phyloP scores from a whole-genome alignment of 2,113 vertebrate genomes.

The Ardeotis arabs region DNA sequence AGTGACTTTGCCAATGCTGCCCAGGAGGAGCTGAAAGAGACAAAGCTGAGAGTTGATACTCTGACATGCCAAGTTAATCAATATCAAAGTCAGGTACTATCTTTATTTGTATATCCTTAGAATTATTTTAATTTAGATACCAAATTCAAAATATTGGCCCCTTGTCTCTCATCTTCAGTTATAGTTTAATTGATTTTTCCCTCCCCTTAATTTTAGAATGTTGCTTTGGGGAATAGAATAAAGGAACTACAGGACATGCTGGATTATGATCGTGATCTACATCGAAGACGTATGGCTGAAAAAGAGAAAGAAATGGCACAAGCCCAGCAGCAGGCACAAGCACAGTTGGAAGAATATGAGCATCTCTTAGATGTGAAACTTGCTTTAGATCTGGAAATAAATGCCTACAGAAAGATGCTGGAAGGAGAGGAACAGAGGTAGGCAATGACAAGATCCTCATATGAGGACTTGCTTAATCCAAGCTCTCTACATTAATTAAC shows the following conservation, averaged over 20 bases:
- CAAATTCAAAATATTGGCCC: neutral
- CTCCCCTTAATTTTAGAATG: constrained; percentile 67
- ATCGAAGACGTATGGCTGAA: constrained; percentile 71
- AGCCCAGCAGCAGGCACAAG: constrained; percentile 71
- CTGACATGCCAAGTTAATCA: constrained; percentile 75
- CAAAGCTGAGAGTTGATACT: constrained; percentile 70
- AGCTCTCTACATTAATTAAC: neutral
- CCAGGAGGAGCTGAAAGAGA: constrained; percentile 76
- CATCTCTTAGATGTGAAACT: constrained; percentile 84
- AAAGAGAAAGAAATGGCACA: constrained; percentile 80
- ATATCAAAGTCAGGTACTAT: constrained; percentile 77
- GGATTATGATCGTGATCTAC: constrained; percentile 72
- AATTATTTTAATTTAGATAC: neutral
- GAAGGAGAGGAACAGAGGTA: constrained; percentile 89
- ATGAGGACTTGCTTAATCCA: neutral
- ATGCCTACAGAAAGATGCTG: constrained; percentile 86
- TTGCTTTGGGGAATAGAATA: constrained; percentile 68
- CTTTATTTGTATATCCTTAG: neutral
- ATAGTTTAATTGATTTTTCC: neutral
- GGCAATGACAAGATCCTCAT: neutral
- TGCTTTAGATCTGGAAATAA: constrained; percentile 89
- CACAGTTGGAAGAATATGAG: constrained; percentile 83
- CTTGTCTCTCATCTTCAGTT: neutral
- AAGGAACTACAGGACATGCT: constrained; percentile 77
- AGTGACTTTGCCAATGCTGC: constrained; percentile 67